phyloP scores from a whole-genome alignment of 2,113 vertebrate species.

The Corythornis madagascariensis region DNA sequence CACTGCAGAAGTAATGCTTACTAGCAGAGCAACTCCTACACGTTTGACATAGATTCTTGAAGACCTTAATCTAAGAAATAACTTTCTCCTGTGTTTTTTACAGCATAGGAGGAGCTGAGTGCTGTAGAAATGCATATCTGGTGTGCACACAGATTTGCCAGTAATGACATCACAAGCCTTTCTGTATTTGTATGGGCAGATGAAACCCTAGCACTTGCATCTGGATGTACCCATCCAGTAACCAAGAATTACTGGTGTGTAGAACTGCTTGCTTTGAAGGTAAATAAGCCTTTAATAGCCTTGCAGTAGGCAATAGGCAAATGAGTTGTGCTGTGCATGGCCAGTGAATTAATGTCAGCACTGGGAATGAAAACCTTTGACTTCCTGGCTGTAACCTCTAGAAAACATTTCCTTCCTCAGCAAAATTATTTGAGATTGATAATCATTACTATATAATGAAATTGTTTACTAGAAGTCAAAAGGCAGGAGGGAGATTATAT shows the following conservation, averaged over 20 bases:
- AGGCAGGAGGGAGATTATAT: neutral
- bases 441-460: neutral
- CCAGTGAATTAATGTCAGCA: neutral
- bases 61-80: neutral
- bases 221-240: neutral
- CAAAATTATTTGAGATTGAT: neutral
- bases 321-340: neutral
- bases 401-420: neutral
- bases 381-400: neutral
- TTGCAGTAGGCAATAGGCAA: neutral
- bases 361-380: neutral
- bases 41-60: neutral
- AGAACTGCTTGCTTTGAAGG: neutral
- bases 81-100: neutral
- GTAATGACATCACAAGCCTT: neutral
- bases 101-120: neutral
- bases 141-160: neutral
- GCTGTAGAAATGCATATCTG: neutral
- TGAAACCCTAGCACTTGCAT: neutral
- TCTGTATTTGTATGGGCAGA: neutral
- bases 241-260: neutral
- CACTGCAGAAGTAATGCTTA: neutral
- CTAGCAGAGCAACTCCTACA: neutral
- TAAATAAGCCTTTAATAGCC: neutral
- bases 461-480: neutral